Conservation (phyloP, 2,113 vertebrate species). For the western clawed frog (Xenopus tropicalis) region UCB_Xtro_10.0 CM004443.2:38921001-38921500, state of each 20-base stretch:
- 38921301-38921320: conserved; percentile 83
- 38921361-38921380: conserved; percentile 94
- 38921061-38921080: conserved; percentile 2
- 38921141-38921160: conserved; percentile 85
- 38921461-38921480: background rate
- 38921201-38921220: conserved; percentile 83
- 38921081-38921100: background rate
- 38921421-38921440: conserved; percentile 74
- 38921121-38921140: conserved; percentile 83
- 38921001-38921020: background rate
- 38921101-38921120: conserved; percentile 44
- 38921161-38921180: conserved; percentile 85
- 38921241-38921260: conserved; percentile 84
- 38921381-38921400: conserved; percentile 90
- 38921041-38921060: conserved; percentile 7
- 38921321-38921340: conserved; percentile 86
- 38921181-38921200: conserved; percentile 95
- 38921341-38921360: conserved; percentile 91
- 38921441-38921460: background rate
- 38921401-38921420: conserved; percentile 95
- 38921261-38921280: conserved; percentile 85
- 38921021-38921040: conserved; percentile 8
- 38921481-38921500: background rate
- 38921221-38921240: conserved; percentile 82
- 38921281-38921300: conserved; percentile 92